Conservation (phyloP, 2,113 vertebrate genomes). For the Chamaetylas fuelleborni region DNA sequence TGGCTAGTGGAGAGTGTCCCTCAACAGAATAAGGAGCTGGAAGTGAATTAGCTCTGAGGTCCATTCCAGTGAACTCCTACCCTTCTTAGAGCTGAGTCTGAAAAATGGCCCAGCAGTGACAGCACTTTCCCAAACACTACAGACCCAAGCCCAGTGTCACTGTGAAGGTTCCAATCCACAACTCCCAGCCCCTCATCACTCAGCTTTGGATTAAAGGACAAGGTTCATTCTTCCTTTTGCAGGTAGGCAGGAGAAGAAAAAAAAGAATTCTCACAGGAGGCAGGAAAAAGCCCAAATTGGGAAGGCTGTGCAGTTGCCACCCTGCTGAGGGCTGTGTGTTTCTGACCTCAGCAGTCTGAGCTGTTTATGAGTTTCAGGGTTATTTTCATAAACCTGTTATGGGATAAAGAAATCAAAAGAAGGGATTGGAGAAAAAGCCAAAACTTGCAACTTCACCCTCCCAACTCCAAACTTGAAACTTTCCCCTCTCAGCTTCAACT, state of each 20-base stretch:
- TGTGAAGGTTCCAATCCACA: not conserved
- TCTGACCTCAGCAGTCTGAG: not conserved
- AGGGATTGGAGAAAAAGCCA: not conserved
- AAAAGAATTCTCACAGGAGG: not conserved
- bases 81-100: not conserved
- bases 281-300: not conserved
- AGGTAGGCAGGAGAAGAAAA: not conserved
- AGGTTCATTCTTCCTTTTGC: not conserved
- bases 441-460: not conserved
- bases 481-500: not conserved
- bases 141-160: not conserved
- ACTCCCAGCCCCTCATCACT: not conserved
- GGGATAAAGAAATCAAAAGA: not conserved
- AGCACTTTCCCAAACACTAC: not conserved
- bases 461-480: not conserved
- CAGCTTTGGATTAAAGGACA: not conserved
- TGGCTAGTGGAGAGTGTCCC: not conserved
- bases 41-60: not conserved
- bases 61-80: not conserved
- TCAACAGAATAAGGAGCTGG: not conserved
- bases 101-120: not conserved
- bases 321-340: not conserved
- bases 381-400: not conserved
- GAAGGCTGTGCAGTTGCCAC: not conserved
- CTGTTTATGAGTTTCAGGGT: accelerated